Evolutionary conservation across 2,113 vertebrate species (phyloP).

Genomic region (Mormoops blainvillei): DNA sequence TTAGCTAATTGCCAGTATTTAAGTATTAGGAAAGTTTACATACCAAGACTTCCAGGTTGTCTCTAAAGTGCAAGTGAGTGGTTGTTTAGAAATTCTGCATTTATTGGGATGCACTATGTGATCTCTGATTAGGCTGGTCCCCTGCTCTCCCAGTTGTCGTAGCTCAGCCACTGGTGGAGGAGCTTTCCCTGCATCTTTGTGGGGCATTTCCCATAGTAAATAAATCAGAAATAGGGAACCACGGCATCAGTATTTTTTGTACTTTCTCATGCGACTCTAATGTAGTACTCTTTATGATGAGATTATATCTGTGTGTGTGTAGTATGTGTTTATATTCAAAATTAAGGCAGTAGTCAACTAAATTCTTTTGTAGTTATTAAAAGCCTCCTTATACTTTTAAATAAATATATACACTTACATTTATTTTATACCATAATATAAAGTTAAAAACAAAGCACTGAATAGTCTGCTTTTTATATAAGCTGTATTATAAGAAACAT

Average conservation of each 20-base stretch:
- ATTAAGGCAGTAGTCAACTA: not conserved
- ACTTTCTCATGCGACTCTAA: not conserved
- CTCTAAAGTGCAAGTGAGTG: not conserved
- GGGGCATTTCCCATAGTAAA: not conserved
- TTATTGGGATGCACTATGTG: not conserved
- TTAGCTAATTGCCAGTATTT: not conserved
- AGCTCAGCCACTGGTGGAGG: not conserved
- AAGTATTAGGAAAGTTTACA: not conserved
- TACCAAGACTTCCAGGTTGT: not conserved
- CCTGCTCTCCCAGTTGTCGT: not conserved
- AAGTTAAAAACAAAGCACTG: not conserved
- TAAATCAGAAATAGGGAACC: not conserved
- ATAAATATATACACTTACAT: not conserved
- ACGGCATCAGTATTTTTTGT: not conserved
- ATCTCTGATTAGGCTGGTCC: not conserved
- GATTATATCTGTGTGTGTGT: not conserved
- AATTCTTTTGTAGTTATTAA: not conserved
- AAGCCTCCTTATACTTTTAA: not conserved
- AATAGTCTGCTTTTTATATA: not conserved
- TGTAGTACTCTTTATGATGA: not conserved
- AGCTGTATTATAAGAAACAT: not conserved
- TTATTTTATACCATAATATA: not conserved
- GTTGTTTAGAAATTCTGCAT: not conserved
- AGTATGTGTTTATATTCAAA: not conserved
- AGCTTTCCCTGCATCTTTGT: not conserved